Evolutionary conservation across 2,113 vertebrate genomes (phyloP).

Genomic region (Heliornis fulica): DNA sequence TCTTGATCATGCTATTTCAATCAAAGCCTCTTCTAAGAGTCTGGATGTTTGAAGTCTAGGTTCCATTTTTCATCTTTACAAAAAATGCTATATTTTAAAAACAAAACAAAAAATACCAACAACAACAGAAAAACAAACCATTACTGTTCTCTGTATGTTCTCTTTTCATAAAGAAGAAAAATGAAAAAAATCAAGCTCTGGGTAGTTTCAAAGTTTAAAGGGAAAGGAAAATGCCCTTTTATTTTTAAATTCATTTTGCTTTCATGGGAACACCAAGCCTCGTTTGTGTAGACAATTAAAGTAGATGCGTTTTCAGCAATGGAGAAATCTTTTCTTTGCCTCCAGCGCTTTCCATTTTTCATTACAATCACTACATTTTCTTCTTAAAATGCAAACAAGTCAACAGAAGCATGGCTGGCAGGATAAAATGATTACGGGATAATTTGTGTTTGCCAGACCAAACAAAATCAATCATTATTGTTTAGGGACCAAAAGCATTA

Average conservation of each 20-base stretch:
- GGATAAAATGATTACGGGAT: constrained; percentile 66
- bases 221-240: not conserved
- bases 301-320: constrained; percentile 29
- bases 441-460: constrained; percentile 69
- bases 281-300: constrained; percentile 52
- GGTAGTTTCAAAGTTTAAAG: not conserved
- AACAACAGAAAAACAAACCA: too few species aligned
- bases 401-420: constrained; percentile 44
- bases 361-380: constrained; percentile 44
- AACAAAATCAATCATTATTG: constrained; percentile 70
- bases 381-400: constrained; percentile 50
- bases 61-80: not conserved
- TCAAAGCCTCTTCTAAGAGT: not conserved
- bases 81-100: not conserved
- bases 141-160: not conserved
- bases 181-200: not conserved
- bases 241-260: constrained; percentile 48
- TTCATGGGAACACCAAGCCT: constrained; percentile 9
- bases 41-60: not conserved
- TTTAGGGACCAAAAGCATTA: constrained; percentile 42
- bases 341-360: constrained; percentile 59
- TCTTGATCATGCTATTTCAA: not conserved
- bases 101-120: too few species aligned
- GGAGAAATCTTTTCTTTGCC: constrained; percentile 47
- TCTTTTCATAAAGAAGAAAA: not conserved